These are phyloP conservation scores for Yoshiicerus persimilis DNA, from an alignment of 1,140 invertebrate genomes.

Conservation along the genomic window DNA sequence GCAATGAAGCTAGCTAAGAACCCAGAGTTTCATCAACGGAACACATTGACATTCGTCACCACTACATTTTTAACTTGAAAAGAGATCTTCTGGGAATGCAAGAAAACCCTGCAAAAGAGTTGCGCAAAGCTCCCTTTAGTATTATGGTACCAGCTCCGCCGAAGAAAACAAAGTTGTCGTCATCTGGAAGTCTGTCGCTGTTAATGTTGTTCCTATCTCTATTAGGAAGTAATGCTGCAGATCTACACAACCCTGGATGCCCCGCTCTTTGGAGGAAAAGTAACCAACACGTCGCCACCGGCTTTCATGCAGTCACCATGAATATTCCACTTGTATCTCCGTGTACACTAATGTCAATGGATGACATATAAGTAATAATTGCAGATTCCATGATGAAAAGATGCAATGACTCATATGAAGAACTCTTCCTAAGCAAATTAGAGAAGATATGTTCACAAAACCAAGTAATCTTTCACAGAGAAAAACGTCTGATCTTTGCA, in stretches of 20 bases:
- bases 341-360: slow-evolving; percentile 18
- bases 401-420: slow-evolving; percentile 25
- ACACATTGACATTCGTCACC: slow-evolving; percentile 54
- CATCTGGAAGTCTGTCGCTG: background rate
- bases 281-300: background rate
- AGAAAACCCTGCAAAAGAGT: background rate
- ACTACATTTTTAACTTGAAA: slow-evolving; percentile 47
- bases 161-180: background rate
- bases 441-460: slow-evolving; percentile 35
- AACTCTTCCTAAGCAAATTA: slow-evolving; percentile 28
- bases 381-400: background rate
- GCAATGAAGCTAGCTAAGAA: slow-evolving; percentile 53
- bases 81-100: background rate
- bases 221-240: background rate
- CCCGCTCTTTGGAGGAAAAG: slow-evolving; percentile 31
- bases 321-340: slow-evolving; percentile 21
- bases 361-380: background rate
- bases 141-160: background rate
- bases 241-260: too few species aligned
- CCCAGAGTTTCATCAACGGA: slow-evolving; percentile 52
- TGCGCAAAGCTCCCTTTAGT: background rate
- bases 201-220: background rate
- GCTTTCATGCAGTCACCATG: slow-evolving; percentile 8
- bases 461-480: background rate
- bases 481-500: background rate